Evolutionary conservation across 2,797 vertebrate species (phyloP).

Genomic region (Bovichtus variegatus): DNA sequence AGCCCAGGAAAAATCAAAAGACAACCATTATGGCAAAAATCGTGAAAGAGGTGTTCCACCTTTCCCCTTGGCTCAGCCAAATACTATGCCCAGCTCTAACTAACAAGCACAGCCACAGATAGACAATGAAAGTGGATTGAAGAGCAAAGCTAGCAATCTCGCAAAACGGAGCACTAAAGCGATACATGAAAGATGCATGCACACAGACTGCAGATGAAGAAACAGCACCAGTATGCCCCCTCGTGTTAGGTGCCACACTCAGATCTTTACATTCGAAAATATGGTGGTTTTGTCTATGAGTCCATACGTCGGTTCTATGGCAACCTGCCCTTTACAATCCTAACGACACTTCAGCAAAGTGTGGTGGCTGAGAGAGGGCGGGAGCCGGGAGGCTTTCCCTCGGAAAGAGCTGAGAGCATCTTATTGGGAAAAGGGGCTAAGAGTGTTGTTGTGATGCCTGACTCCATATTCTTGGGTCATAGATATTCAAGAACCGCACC

Average conservation of each 20-base stretch:
- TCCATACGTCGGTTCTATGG: slow-evolving; percentile 74
- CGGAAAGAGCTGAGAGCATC: slow-evolving; percentile 80
- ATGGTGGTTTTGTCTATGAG: slow-evolving; percentile 59
- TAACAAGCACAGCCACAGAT: slow-evolving; percentile 73
- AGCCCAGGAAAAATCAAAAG: slow-evolving; percentile 77
- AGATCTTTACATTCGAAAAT: slow-evolving; percentile 75
- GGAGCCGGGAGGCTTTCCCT: slow-evolving; percentile 75
- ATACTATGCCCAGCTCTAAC: slow-evolving; percentile 66
- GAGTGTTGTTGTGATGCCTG: slow-evolving; percentile 79
- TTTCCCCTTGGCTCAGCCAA: slow-evolving; percentile 66
- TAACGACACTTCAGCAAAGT: slow-evolving; percentile 83
- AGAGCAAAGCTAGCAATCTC: slow-evolving; percentile 84
- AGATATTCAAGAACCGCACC: slow-evolving; percentile 73
- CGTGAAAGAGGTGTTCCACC: slow-evolving; percentile 76
- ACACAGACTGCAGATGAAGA: slow-evolving; percentile 71
- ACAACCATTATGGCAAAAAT: slow-evolving; percentile 79
- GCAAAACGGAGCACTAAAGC: slow-evolving; percentile 71
- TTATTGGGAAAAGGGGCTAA: slow-evolving; percentile 74
- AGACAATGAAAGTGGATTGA: slow-evolving; percentile 81
- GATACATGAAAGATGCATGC: slow-evolving; percentile 76
- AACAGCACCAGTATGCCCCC: slow-evolving; percentile 24
- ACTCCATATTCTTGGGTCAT: slow-evolving; percentile 76
- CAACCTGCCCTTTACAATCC: slow-evolving; percentile 75
- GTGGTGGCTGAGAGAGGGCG: slow-evolving; percentile 78
- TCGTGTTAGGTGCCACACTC: slow-evolving; percentile 41